These are phyloP conservation scores for Eulemur mongoz DNA, from an alignment of 2,797 vertebrate genomes.

Conservation along the genomic window DNA sequence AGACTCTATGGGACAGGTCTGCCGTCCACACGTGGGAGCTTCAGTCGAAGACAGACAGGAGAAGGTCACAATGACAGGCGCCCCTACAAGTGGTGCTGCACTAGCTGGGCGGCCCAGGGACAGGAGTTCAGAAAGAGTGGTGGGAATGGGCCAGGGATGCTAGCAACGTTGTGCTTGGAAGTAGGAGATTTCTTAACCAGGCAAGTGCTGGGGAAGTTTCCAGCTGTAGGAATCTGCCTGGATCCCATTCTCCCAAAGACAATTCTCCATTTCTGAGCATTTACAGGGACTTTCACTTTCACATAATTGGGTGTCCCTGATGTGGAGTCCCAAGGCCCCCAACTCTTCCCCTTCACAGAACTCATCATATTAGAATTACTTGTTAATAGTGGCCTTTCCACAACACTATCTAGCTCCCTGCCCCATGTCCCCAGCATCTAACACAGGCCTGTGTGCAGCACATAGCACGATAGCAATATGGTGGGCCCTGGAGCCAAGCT, in stretches of 20 bases:
- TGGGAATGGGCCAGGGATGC: not conserved
- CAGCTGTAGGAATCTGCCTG: not conserved
- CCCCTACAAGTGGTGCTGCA: not conserved
- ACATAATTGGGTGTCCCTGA: not conserved
- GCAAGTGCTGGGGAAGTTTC: not conserved
- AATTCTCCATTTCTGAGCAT: not conserved
- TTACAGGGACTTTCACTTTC: not conserved
- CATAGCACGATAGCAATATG: too few relatives aligned
- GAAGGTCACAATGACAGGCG: constrained; percentile 35
- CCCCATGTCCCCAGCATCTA: not conserved
- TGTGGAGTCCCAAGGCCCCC: not conserved
- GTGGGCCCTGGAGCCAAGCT: not conserved
- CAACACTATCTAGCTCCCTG: not conserved
- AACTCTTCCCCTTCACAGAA: not conserved
- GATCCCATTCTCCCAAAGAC: not conserved
- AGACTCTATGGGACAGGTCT: constrained; percentile 79
- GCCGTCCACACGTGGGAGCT: constrained; percentile 84
- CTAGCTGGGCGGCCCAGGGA: not conserved
- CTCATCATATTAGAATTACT: not conserved
- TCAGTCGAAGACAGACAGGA: constrained; percentile 61
- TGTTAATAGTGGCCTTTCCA: not conserved
- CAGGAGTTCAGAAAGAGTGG: not conserved
- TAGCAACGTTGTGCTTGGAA: not conserved
- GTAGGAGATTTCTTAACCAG: not conserved
- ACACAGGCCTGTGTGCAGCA: not conserved